Percentiles rank a stretch among this genome's conserved stretches.
These are phyloP conservation scores for Siphlonurus alternatus DNA, from an alignment of 2,888 invertebrate genomes.

Conservation along the genomic window DNA sequence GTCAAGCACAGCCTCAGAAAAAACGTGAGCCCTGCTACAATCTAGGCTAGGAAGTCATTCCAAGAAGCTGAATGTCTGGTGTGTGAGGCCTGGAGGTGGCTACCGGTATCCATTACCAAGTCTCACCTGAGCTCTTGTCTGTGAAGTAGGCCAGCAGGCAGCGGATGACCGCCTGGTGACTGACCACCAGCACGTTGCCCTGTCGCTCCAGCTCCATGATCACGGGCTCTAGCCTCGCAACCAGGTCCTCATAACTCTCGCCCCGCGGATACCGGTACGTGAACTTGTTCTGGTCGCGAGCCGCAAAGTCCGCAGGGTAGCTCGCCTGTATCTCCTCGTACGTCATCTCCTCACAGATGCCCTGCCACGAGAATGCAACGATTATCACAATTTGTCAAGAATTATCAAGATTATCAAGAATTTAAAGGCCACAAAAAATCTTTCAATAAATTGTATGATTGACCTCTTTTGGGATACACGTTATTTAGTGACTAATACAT, in stretches of 20 bases:
- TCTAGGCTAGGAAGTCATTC: too few relatives aligned
- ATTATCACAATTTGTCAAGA: slow-evolving; percentile 7
- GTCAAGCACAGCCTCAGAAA: too few relatives aligned
- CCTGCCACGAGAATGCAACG: slow-evolving; percentile 35
- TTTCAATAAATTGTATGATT: too few relatives aligned
- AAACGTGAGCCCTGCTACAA: too few relatives aligned
- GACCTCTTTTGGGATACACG: too few relatives aligned
- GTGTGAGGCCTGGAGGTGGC: not conserved
- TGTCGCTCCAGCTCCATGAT: slow-evolving; percentile 98
- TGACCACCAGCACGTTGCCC: slow-evolving; percentile 88
- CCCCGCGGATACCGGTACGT: slow-evolving; percentile 81
- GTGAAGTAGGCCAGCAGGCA: slow-evolving; percentile 95
- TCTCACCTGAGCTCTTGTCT: slow-evolving; percentile 79
- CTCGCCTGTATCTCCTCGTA: slow-evolving; percentile 90
- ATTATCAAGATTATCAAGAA: not conserved
- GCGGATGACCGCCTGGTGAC: slow-evolving; percentile 91
- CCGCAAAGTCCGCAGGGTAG: slow-evolving; percentile 90
- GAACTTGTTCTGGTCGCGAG: slow-evolving; percentile 93
- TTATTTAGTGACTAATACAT: too few relatives aligned
- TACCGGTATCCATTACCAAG: not conserved
- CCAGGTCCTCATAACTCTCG: slow-evolving; percentile 96
- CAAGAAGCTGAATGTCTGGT: too few relatives aligned
- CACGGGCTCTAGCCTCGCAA: slow-evolving; percentile 92
- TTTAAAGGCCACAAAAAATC: not conserved
- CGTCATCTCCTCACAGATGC: slow-evolving; percentile 98